phyloP scores from a whole-genome alignment of 1,140 invertebrate genomes.

The Hermatobates lingyangjiaoensis region DNA sequence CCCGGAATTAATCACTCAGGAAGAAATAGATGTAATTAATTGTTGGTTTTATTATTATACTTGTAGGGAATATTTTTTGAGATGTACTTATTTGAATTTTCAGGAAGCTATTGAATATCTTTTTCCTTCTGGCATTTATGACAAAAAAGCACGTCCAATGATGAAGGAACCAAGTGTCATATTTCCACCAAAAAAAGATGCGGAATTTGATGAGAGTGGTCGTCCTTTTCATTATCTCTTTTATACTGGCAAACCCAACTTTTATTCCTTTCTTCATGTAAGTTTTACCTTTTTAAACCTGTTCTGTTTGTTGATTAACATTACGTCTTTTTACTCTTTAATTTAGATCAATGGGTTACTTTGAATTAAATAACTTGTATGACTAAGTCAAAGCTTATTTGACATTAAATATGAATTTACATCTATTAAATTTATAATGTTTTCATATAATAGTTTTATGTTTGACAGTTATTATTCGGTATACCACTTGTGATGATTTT shows the following conservation, averaged over 20 bases:
- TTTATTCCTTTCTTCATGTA: slow-evolving; percentile 64
- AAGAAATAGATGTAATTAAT: slow-evolving; percentile 59
- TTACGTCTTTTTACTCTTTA: slow-evolving; percentile 4
- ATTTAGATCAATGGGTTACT: slow-evolving; percentile 7
- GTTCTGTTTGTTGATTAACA: slow-evolving; percentile 10
- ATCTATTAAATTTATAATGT: too few relatives aligned
- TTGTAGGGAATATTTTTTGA: not conserved
- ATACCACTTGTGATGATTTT: too few relatives aligned
- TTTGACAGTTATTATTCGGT: too few relatives aligned
- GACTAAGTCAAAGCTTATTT: too few relatives aligned
- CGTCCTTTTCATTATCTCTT: slow-evolving; percentile 75
- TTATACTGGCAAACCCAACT: slow-evolving; percentile 73
- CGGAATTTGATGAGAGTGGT: slow-evolving; percentile 75
- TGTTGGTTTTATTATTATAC: not conserved
- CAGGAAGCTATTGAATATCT: slow-evolving; percentile 76
- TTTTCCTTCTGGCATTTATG: slow-evolving; percentile 76
- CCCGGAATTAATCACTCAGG: slow-evolving; percentile 66
- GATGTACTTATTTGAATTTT: slow-evolving; percentile 16
- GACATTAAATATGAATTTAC: too few relatives aligned
- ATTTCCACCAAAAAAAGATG: slow-evolving; percentile 66
- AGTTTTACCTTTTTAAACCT: slow-evolving; percentile 21
- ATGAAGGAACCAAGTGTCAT: slow-evolving; percentile 74
- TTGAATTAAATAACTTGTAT: not conserved
- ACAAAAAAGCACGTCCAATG: slow-evolving; percentile 57
- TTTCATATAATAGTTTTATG: too few relatives aligned